Conservation (phyloP, 2,113 vertebrate species). For the Urocolius indicus region DNA sequence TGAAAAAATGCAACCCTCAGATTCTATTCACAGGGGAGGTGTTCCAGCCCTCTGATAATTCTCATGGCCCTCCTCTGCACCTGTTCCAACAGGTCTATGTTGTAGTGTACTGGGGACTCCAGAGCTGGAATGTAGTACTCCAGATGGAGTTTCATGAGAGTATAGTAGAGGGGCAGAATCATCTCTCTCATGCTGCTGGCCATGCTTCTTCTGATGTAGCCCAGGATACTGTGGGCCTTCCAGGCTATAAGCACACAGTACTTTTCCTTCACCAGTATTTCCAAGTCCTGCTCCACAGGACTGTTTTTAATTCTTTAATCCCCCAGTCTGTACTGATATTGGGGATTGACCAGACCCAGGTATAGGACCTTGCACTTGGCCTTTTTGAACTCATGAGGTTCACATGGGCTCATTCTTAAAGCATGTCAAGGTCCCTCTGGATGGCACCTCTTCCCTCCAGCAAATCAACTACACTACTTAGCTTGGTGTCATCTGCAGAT, state of each 20-base stretch:
- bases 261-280: neutral
- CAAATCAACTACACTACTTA: neutral
- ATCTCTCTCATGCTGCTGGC: neutral
- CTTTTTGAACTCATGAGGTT: neutral
- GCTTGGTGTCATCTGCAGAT: neutral
- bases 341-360: neutral
- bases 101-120: neutral
- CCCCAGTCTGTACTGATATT: neutral
- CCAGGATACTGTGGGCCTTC: too few species aligned
- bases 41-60: neutral
- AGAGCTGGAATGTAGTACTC: neutral
- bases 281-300: neutral
- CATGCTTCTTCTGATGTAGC: neutral
- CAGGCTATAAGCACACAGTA: too few species aligned
- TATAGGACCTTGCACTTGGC: neutral
- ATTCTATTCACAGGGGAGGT: neutral
- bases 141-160: neutral
- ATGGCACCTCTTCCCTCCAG: neutral
- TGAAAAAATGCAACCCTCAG: neutral
- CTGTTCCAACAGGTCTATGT: neutral
- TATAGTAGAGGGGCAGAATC: neutral
- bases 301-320: neutral
- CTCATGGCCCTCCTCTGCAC: neutral
- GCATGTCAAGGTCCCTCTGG: neutral
- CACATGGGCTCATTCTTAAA: neutral